phyloP scores from a whole-genome alignment of 2,113 vertebrate genomes.

The Apteryx owenii region DNA sequence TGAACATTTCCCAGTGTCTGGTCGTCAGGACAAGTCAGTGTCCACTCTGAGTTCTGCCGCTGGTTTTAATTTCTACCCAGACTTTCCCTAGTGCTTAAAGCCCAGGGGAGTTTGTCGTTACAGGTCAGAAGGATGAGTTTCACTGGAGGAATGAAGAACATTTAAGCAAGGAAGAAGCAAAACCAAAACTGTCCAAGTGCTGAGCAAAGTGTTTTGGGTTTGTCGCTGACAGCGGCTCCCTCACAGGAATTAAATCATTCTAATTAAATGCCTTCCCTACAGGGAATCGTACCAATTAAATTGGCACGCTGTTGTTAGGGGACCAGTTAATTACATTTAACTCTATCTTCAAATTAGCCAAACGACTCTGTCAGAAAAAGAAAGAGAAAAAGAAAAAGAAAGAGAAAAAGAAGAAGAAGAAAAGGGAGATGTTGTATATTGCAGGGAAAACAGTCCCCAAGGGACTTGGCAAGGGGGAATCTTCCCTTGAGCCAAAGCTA shows the following conservation, averaged over 20 bases:
- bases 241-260: constrained; percentile 56
- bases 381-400: not conserved
- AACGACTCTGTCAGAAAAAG: constrained; percentile 51
- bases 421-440: constrained; percentile 38
- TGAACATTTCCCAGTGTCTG: not conserved
- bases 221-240: constrained; percentile 20
- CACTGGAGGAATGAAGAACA: not conserved
- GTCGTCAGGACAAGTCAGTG: fast-evolving
- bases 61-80: not conserved
- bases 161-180: not conserved
- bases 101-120: not conserved
- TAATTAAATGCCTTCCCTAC: constrained; percentile 68
- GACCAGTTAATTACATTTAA: constrained; percentile 73
- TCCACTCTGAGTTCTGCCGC: not conserved
- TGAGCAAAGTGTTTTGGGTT: not conserved
- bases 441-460: not conserved
- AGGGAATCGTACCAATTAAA: constrained; percentile 67
- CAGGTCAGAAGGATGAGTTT: not conserved
- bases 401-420: not conserved
- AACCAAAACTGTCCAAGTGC: not conserved
- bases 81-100: not conserved
- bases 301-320: constrained; percentile 55
- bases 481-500: not conserved
- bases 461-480: not conserved
- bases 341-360: constrained; percentile 65